These are phyloP conservation scores for Drosophila saltans DNA, from an alignment of 1,140 invertebrate genomes.

Conservation along the genomic window DNA sequence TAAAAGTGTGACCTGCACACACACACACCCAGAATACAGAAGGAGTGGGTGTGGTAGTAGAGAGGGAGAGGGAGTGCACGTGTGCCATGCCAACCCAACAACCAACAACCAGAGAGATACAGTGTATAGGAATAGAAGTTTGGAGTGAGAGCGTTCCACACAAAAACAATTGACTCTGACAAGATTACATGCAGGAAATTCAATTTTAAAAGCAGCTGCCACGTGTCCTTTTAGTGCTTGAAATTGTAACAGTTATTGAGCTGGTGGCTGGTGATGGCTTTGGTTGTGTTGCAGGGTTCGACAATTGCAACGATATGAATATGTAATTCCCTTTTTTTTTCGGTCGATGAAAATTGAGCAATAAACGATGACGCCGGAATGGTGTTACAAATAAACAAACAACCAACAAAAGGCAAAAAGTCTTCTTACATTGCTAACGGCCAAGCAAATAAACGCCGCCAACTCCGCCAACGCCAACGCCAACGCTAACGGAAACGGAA, in stretches of 20 bases:
- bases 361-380: slow-evolving; percentile 69
- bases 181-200: slow-evolving; percentile 83
- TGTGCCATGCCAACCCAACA: slow-evolving; percentile 26
- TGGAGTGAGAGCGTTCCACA: slow-evolving; percentile 10
- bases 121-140: neutral
- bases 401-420: neutral
- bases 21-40: slow-evolving; percentile 31
- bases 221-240: slow-evolving; percentile 83
- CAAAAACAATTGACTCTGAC: slow-evolving; percentile 82
- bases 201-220: slow-evolving; percentile 83
- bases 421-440: neutral
- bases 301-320: slow-evolving; percentile 54
- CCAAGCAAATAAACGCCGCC: neutral
- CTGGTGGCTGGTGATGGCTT: slow-evolving; percentile 31
- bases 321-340: slow-evolving; percentile 63
- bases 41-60: too few species aligned
- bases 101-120: neutral
- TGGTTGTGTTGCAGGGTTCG: neutral
- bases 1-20: slow-evolving; percentile 52
- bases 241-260: slow-evolving; percentile 78
- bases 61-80: slow-evolving; percentile 28
- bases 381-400: slow-evolving; percentile 72
- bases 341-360: slow-evolving; percentile 66
- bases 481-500: slow-evolving; percentile 56
- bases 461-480: slow-evolving; percentile 32